Conservation (phyloP, 2,888 invertebrate species). For the Rhingia rostrata region DNA sequence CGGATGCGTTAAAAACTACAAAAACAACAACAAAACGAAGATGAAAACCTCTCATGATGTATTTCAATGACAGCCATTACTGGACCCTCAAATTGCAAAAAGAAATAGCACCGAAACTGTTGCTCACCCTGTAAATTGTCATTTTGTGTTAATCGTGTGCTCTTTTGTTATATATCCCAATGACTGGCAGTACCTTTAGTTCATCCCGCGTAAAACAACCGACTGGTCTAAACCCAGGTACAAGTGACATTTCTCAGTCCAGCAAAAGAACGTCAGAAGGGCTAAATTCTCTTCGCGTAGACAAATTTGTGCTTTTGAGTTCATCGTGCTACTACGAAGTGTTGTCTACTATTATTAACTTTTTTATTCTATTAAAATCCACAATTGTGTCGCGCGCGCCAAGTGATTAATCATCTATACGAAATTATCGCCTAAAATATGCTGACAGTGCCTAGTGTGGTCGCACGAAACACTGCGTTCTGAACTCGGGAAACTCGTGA, state of each 20-base stretch:
- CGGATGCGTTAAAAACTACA: too few species aligned
- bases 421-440: conserved; percentile 44
- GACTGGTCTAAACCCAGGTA: conserved; percentile 24
- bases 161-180: too few species aligned
- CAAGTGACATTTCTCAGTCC: conserved; percentile 14
- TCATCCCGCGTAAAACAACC: conserved; percentile 46
- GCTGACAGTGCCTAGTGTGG: conserved; percentile 63
- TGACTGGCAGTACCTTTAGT: conserved; percentile 22
- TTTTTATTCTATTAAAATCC: conserved; percentile 32
- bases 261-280: conserved; percentile 20
- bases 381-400: conserved; percentile 40
- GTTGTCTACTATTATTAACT: conserved; percentile 47
- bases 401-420: conserved; percentile 32
- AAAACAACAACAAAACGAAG: too few species aligned
- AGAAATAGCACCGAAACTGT: too few species aligned
- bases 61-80: too few species aligned
- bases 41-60: too few species aligned
- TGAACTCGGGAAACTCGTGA: conserved; percentile 43
- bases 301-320: conserved; percentile 48
- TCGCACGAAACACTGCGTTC: conserved; percentile 46
- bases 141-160: too few species aligned
- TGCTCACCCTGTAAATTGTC: too few species aligned
- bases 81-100: too few species aligned
- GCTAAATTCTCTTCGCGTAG: conserved; percentile 62
- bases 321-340: conserved; percentile 30